These are phyloP conservation scores for Selene dorsalis DNA, from an alignment of 2,797 vertebrate genomes.

Conservation along the genomic window DNA sequence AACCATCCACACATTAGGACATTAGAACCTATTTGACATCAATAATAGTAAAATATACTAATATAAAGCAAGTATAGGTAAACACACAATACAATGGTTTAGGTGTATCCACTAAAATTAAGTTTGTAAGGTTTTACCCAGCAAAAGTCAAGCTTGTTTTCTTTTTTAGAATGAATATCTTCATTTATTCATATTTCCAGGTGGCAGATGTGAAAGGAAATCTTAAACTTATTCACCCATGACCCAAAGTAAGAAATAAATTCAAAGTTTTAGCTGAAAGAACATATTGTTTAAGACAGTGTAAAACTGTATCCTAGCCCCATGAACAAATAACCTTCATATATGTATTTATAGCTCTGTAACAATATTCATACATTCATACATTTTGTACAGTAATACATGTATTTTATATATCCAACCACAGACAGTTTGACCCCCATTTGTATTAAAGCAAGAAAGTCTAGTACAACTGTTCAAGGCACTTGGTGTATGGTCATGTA, in stretches of 20 bases:
- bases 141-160: background rate
- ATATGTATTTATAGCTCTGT: constrained; percentile 11
- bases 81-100: background rate
- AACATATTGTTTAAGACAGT: background rate
- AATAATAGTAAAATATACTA: background rate
- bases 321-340: constrained; percentile 25
- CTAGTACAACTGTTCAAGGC: constrained; percentile 22
- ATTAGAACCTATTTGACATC: background rate
- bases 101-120: too few relatives aligned
- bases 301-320: background rate
- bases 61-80: background rate
- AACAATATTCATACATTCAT: constrained; percentile 38
- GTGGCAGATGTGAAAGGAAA: background rate
- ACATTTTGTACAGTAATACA: constrained; percentile 25
- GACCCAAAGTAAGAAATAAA: constrained; percentile 5
- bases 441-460: constrained; percentile 28
- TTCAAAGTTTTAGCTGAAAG: background rate
- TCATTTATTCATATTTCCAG: background rate
- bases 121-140: too few relatives aligned
- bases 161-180: background rate
- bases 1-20: constrained; percentile 18
- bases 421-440: constrained; percentile 23
- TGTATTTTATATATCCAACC: constrained; percentile 8
- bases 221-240: background rate
- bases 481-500: background rate